A percentile compares a stretch with the other conserved stretches of the same genome.
Evolutionary conservation across 2,797 vertebrate genomes (phyloP).

Genomic region (Dromococcyx pavoninus): DNA sequence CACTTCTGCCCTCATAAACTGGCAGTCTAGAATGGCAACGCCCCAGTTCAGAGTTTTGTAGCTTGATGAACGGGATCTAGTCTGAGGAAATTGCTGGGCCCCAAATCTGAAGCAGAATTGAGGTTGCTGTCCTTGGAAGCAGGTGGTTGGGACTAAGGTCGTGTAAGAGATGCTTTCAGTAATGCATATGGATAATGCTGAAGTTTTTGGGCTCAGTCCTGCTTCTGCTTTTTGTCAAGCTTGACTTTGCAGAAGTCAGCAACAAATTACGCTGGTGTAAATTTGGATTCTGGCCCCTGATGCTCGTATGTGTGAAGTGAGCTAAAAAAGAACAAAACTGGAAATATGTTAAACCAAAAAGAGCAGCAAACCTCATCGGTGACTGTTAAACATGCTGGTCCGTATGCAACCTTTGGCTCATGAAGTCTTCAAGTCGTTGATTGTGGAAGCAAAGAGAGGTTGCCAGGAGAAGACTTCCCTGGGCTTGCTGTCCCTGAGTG

Average conservation of each 20-base stretch:
- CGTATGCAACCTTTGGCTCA: conserved; percentile 69
- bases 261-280: conserved; percentile 49
- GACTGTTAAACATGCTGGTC: conserved; percentile 57
- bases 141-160: background rate
- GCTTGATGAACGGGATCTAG: background rate
- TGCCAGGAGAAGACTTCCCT: background rate
- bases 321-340: conserved; percentile 45
- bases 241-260: conserved; percentile 60
- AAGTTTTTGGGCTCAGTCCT: conserved; percentile 17
- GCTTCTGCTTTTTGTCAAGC: conserved; percentile 49
- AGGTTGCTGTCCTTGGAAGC: background rate
- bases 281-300: conserved; percentile 61
- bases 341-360: conserved; percentile 64
- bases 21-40: background rate
- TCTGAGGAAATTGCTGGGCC: background rate
- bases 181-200: background rate
- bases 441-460: background rate
- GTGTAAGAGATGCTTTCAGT: background rate
- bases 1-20: background rate
- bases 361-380: conserved; percentile 55
- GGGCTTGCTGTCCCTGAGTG: background rate
- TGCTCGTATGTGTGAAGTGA: conserved; percentile 13
- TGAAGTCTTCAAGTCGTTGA: conserved; percentile 19
- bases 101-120: background rate
- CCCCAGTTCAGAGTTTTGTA: background rate